phyloP scores from a whole-genome alignment of 2,797 vertebrate genomes.

The Dendrocincla fuliginosa region DNA sequence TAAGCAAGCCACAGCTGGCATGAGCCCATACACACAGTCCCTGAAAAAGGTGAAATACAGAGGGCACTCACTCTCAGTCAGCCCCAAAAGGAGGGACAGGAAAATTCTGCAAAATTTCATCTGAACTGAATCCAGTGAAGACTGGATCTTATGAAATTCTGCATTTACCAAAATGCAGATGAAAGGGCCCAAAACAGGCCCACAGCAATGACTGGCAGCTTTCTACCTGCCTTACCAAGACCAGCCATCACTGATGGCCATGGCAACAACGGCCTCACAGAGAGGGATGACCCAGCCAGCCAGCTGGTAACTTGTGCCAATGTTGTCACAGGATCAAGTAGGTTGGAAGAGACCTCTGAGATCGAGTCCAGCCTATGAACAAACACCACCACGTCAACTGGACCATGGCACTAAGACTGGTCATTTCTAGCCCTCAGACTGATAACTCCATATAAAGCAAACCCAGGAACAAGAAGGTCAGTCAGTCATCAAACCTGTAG shows the following conservation, averaged over 20 bases:
- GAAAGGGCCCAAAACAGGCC: background rate
- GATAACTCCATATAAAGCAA: background rate
- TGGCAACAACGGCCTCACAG: rapidly evolving
- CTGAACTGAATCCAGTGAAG: background rate
- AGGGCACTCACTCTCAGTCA: background rate
- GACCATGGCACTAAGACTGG: background rate
- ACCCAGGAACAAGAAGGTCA: background rate
- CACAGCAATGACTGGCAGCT: background rate
- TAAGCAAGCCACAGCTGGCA: background rate
- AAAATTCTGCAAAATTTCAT: background rate
- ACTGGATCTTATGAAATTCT: background rate
- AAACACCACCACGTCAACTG: background rate
- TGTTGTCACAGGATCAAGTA: background rate
- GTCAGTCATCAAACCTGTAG: background rate
- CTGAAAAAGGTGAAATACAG: background rate
- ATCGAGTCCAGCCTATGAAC: background rate
- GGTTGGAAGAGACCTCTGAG: background rate
- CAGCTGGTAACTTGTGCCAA: background rate
- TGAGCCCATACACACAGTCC: background rate
- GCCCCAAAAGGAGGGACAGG: background rate
- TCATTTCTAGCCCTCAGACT: background rate
- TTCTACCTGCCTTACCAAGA: background rate
- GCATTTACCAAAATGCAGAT: background rate
- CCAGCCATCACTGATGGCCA: background rate
- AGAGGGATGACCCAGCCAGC: background rate